Evolutionary conservation across 2,888 invertebrate genomes (phyloP), one percentile per base, ranked within the genome.

Genomic region (Meandrusa payeni): DNA sequence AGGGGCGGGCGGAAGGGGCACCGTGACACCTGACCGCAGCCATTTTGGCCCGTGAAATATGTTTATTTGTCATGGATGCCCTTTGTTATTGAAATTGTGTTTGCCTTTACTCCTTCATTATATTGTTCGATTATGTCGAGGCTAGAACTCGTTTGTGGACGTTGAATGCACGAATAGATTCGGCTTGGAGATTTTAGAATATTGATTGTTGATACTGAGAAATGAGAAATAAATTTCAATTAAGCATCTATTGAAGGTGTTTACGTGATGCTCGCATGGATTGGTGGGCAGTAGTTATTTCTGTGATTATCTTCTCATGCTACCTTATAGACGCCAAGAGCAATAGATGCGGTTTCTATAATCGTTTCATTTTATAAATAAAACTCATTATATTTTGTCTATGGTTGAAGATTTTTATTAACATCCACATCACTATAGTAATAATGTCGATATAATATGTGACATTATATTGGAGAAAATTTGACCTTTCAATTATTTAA

Each of bases 11-110:
- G 62, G 64, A 64, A 65, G 64, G 67, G 64, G 64, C 59, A 61
- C 61, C 69, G 69, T 81, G 87, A 85, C 87, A 86, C 82, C 82
- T 86, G 87, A 87, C 86, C 87, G 83, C 76, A 82, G 83, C 82
- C 86, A 83, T 85, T 86, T 86, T 81, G 75, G 85, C 74, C 80
- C 78, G 76, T 86, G 86, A 87, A 86, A 87, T 86, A 87, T 87
- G 85, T 86, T 87, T 87, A 87, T 87, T 87, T 86, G 87, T 85
- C 83, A 77, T 82, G 77, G 77, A 68, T 76, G 73, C 69, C 77
- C 73, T 86, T 86, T 87, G 87, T 87, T 85, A 87, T 87, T 86
- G 79, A 86, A 87, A 87, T 87, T 75, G 74, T 86, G 83, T 87
- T 87, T 87, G 83, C 82, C 82, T 86, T 85, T 74, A 82, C 85